Percentiles rank a stretch among this genome's conserved stretches.
Conservation (phyloP, 2,113 vertebrate species). For the Diphyllodes magnificus region DNA sequence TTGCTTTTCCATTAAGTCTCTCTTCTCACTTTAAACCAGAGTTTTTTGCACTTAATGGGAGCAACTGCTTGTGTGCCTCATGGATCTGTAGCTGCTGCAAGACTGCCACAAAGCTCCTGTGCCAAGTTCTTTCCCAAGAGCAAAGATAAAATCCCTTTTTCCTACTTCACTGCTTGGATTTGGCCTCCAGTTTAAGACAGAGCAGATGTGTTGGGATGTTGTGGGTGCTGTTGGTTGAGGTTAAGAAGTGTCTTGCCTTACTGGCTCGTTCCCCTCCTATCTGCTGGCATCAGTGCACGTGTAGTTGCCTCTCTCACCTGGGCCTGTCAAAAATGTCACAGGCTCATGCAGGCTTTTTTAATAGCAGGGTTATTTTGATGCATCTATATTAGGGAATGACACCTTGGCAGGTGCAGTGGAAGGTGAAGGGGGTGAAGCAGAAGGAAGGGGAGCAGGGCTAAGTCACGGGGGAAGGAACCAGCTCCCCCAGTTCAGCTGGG, state of each 20-base stretch:
- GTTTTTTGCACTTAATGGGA: neutral
- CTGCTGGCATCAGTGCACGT: accelerated
- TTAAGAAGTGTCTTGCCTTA: neutral
- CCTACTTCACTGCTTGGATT: neutral
- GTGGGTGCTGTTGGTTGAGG: neutral
- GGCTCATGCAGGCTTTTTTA: neutral
- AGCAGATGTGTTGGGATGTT: neutral
- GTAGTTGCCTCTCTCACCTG: neutral
- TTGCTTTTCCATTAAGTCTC: neutral
- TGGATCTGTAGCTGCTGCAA: neutral
- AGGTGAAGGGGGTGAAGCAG: too few relatives aligned
- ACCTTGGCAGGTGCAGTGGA: neutral
- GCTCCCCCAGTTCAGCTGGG: neutral
- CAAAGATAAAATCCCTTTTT: neutral
- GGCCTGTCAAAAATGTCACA: neutral
- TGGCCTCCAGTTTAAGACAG: neutral
- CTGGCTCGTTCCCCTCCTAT: neutral
- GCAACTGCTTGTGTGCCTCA: neutral
- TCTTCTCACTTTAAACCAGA: neutral
- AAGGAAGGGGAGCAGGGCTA: neutral
- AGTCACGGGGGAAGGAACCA: neutral
- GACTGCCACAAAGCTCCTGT: neutral
- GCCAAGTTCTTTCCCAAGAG: neutral
- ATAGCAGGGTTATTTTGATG: neutral
- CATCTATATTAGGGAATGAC: accelerated